phyloP scores from a whole-genome alignment of 1,140 invertebrate genomes.

The Philaenus spumarius region DNA sequence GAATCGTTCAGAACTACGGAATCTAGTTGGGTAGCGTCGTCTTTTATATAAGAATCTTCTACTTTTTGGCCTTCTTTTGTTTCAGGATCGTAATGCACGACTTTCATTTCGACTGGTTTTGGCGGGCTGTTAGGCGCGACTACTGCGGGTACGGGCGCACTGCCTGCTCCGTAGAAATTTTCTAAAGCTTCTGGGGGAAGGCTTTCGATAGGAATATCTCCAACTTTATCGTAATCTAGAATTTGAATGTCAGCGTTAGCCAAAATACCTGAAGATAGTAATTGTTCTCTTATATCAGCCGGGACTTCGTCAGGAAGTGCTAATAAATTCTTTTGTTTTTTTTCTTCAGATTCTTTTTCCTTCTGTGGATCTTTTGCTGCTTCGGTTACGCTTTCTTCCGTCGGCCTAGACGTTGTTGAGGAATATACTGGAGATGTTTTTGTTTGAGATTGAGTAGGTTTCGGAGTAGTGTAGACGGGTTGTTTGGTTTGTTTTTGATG shows the following conservation, averaged over 20 bases:
- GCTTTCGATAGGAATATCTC: slow-evolving; percentile 75
- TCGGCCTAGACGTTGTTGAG: slow-evolving; percentile 30
- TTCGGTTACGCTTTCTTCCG: neutral
- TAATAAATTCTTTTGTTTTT: slow-evolving; percentile 46
- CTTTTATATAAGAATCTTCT: slow-evolving; percentile 61
- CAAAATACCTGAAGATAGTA: slow-evolving; percentile 75
- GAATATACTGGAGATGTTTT: slow-evolving; percentile 17
- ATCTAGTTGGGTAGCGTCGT: slow-evolving; percentile 63
- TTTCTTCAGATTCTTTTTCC: slow-evolving; percentile 40
- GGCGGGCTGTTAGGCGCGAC: slow-evolving; percentile 23
- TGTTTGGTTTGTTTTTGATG: slow-evolving; percentile 24
- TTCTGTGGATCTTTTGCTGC: slow-evolving; percentile 15
- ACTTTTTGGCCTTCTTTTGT: slow-evolving; percentile 62
- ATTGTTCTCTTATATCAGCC: slow-evolving; percentile 71
- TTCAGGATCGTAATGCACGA: slow-evolving; percentile 68
- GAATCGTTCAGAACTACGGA: slow-evolving; percentile 63
- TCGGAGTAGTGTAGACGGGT: slow-evolving; percentile 32
- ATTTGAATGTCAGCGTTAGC: slow-evolving; percentile 81
- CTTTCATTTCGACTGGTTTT: slow-evolving; percentile 67
- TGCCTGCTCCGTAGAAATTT: slow-evolving; percentile 70
- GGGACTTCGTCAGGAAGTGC: slow-evolving; percentile 79
- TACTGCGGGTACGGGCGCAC: slow-evolving; percentile 30
- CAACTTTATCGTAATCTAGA: slow-evolving; percentile 78
- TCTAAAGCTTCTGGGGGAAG: slow-evolving; percentile 77
- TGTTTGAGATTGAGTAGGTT: slow-evolving; percentile 14